Base-by-base conservation (phyloP, 2,113 vertebrate species). In the Chaetops frenatus region DNA sequence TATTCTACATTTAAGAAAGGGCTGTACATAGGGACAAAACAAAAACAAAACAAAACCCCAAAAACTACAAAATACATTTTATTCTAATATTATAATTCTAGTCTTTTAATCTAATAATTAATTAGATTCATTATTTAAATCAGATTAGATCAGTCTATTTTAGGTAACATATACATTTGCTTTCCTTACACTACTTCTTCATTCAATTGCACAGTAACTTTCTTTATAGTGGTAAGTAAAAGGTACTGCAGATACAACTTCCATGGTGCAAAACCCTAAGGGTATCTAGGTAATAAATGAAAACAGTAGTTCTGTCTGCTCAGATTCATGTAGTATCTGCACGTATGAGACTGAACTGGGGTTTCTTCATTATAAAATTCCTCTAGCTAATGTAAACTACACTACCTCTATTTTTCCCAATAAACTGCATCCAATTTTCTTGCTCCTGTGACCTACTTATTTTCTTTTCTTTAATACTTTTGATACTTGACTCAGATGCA, bases 331-430 rank as follows among this genome's bases (percentile, higher is more conserved):
- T 57, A 36, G 56, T 62, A 78, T 74, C 65, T 66, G 23, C 33
- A 58, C 3, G 0, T 27, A 62, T 35, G 33, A 18, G 44, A 86
- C 5, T 73, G 38, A 84, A 89, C 8, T 0, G 0, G 33, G 4
- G 10, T 31, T 95, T 61, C 60, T 42, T 86, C 48, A 74, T 70
- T 54, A 86, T 24, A 86, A 36, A 84, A 40, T 33, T 90, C 42
- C 40, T 81, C 51, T 54, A 77, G 74, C 27, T 92, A 47, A 79
- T 12, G 15, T 60, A 74, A 57, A 31, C 72, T 85, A 79, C 40
- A 78, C 22, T 50, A 61, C 7, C 20, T 88, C 54, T 65, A 10
- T 47, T 70, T 77, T 60, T 70, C 35, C 33, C 33, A 54, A 27
- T 38, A 82, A 93, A 82, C 40, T 60, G 35, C 21, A 78, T 27